Base-by-base conservation (phyloP, 2,888 invertebrate species). In the Epiperipatus broadwayi region DNA sequence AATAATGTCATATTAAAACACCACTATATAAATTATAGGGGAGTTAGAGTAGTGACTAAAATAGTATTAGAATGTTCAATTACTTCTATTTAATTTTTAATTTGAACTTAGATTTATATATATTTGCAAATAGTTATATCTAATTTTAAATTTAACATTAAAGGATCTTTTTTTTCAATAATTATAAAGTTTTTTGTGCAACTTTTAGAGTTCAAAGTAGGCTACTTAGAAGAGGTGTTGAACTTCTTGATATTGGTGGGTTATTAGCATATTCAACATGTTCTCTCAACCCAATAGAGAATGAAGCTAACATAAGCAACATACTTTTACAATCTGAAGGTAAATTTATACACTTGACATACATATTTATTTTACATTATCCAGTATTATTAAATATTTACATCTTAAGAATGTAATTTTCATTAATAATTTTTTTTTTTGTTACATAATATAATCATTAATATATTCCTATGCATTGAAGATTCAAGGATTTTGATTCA, bases 261-360 rank as follows among this genome's bases (percentile, higher is more conserved):
- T 69, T 77, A 18, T 65, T 95, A 46, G 93, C 95, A 0, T 97
- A 97, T 63, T 97, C 95, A 1, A 99, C 97, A 0, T 97, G 97
- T 57, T 93, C 93, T 0, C 69, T 97, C 56, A 97, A 97, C 66
- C 97, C 95, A 0, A 62, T 91, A 21, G 95, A 97, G 65, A 81
- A 97, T 59, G 93, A 95, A 61, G 84, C 89, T 0, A 89, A 95
- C 0, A 68, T 97, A 35, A 78, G 79, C 49, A 66, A 81, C 30
- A 61, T 89, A 44, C 63, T 93, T 29, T 61, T 68, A 22, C 78
- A 83, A 57, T 65, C 75, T 5, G 70, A 72, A 39, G 81, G 76
- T 41, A 43, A 37, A 40, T 12, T 28, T 16, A n/a, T 27, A 12
- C 14, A 28, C n/a, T n/a, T n/a, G n/a, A n/a, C n/a, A n/a, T n/a